Evolutionary conservation across 2,113 vertebrate species (phyloP).

Genomic region (Hoplias malabaricus): DNA sequence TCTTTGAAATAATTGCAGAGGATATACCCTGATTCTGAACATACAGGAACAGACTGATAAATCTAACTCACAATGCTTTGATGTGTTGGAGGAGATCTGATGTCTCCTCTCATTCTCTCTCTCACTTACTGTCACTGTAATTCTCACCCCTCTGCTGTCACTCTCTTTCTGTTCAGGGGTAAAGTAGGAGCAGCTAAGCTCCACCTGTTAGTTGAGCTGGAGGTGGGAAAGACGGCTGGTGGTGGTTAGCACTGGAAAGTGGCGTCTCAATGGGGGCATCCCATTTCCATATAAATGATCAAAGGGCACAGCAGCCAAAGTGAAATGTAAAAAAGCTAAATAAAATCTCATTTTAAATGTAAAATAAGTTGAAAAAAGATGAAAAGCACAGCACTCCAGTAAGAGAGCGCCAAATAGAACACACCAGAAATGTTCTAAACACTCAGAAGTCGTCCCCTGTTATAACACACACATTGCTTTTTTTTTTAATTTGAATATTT

Average conservation of each 20-base stretch:
- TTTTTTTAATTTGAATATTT: neutral
- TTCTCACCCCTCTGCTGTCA: neutral
- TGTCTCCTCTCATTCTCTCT: neutral
- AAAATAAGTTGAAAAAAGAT: neutral
- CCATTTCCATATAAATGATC: slow-evolving; percentile 17
- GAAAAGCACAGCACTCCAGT: neutral
- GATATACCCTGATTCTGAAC: too few species aligned
- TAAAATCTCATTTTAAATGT: too few species aligned
- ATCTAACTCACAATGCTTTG: neutral
- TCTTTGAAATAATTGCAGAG: too few species aligned
- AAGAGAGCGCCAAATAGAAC: neutral
- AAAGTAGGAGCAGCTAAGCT: neutral
- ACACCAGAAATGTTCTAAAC: neutral
- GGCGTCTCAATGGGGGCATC: slow-evolving; percentile 1
- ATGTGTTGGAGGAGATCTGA: neutral
- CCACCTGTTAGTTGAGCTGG: neutral
- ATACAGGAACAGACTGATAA: neutral
- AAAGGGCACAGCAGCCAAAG: neutral
- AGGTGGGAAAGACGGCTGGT: neutral
- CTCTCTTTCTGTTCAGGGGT: neutral
- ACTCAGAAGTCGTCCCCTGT: neutral
- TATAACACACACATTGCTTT: neutral
- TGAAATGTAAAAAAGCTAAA: neutral
- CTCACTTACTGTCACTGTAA: neutral
- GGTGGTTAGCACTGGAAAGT: neutral